Percentiles rank a stretch among this genome's conserved stretches.
Evolutionary conservation across 2,797 vertebrate species (phyloP).

Genomic region (Coendou prehensilis): DNA sequence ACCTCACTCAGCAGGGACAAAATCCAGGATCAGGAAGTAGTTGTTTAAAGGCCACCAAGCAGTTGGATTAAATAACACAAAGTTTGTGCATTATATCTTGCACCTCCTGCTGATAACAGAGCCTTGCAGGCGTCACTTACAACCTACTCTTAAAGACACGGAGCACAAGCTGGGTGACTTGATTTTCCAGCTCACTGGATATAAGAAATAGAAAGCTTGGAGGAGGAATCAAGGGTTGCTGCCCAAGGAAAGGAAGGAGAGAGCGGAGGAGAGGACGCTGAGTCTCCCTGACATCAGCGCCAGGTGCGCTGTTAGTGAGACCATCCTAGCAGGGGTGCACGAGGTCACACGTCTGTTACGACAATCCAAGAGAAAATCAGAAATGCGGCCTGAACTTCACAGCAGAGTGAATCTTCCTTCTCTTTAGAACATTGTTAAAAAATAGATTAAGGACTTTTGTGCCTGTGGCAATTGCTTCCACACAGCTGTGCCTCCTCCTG

Average conservation of each 20-base stretch:
- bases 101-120: not conserved
- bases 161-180: too few species aligned
- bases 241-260: not conserved
- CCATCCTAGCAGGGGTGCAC: not conserved
- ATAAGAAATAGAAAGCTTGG: not conserved
- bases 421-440: not conserved
- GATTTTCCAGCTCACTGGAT: not conserved
- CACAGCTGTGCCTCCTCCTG: not conserved
- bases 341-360: fast-evolving
- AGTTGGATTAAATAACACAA: not conserved
- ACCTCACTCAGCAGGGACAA: not conserved
- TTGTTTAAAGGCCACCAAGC: not conserved
- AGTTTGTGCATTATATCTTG: too few species aligned
- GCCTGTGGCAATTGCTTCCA: fast-evolving
- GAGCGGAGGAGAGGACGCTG: too few species aligned
- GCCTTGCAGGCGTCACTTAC: not conserved
- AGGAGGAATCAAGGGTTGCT: not conserved
- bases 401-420: not conserved
- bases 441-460: not conserved
- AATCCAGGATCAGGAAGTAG: not conserved
- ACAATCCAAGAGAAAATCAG: not conserved
- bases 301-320: not conserved
- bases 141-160: too few species aligned
- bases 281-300: not conserved
- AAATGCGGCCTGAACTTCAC: not conserved